A percentile compares a stretch with the other conserved stretches of the same genome.
Conservation (phyloP, 2,888 invertebrate genomes). For the Caenorhabditis imperialis region DNA sequence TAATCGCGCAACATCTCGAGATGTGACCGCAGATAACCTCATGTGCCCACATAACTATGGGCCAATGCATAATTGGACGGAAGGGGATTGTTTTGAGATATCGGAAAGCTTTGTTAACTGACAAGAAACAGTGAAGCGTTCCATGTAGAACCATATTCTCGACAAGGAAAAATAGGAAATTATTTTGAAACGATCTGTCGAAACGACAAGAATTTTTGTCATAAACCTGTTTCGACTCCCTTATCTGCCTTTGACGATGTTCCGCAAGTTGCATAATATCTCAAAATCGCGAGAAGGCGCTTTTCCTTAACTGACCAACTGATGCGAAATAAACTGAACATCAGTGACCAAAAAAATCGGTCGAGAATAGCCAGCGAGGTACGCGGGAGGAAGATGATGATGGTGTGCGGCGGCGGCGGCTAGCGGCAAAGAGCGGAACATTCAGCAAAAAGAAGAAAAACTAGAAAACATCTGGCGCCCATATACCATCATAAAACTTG, state of each 20-base stretch:
- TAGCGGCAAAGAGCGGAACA: slow-evolving; percentile 10
- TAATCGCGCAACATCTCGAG: slow-evolving; percentile 46
- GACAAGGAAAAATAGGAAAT: slow-evolving; percentile 14
- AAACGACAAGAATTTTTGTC: slow-evolving; percentile 23
- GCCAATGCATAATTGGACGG: slow-evolving; percentile 13
- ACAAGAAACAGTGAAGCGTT: too few species aligned
- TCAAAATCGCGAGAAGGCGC: slow-evolving; percentile 25
- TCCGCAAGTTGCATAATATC: slow-evolving; percentile 54
- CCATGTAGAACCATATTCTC: not conserved
- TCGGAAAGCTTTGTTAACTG: too few species aligned
- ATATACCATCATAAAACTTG: slow-evolving; percentile 35
- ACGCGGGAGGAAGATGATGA: not conserved
- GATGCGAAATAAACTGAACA: slow-evolving; percentile 39
- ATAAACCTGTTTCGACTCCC: slow-evolving; percentile 27
- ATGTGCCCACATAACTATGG: slow-evolving; percentile 43
- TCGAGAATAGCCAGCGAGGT: not conserved
- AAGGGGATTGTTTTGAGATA: slow-evolving; percentile 33
- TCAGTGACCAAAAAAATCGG: slow-evolving; percentile 31
- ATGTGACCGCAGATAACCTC: slow-evolving; percentile 54
- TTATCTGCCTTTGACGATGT: slow-evolving; percentile 37
- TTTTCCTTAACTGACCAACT: slow-evolving; percentile 22
- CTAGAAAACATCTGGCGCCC: slow-evolving; percentile 30
- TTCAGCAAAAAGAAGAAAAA: not conserved
- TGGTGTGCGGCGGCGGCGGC: slow-evolving; percentile 4
- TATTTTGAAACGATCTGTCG: slow-evolving; percentile 25